These are phyloP conservation scores for Sphecodes monilicornis DNA, from an alignment of 2,888 invertebrate species.

Conservation along the genomic window DNA sequence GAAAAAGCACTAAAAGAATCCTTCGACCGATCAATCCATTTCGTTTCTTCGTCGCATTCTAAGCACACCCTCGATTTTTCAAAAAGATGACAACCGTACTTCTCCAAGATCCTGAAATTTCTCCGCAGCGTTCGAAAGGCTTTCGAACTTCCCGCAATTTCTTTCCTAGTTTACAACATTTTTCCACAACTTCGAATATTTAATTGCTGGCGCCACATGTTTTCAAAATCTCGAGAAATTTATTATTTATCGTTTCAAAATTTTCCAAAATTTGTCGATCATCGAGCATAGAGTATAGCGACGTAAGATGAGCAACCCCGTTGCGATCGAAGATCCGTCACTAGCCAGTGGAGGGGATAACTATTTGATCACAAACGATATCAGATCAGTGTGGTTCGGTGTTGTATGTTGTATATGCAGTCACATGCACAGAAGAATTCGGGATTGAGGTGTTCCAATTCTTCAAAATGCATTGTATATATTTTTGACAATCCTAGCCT, in stretches of 20 bases:
- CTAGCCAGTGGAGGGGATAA: background rate
- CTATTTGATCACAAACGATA: background rate
- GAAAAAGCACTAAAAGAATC: conserved; percentile 52
- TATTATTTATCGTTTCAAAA: background rate
- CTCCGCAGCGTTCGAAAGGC: background rate
- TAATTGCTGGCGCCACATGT: background rate
- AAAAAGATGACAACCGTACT: background rate
- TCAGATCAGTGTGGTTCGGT: too few relatives aligned
- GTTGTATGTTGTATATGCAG: background rate
- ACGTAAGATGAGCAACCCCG: background rate
- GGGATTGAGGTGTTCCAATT: conserved; percentile 77
- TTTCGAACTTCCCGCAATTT: background rate
- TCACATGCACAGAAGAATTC: conserved; percentile 61
- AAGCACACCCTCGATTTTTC: background rate
- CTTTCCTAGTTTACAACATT: background rate
- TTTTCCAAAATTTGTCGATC: background rate
- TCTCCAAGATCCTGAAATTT: background rate
- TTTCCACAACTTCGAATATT: background rate
- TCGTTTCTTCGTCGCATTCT: background rate
- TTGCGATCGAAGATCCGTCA: background rate
- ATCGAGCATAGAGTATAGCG: background rate
- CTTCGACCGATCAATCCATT: background rate
- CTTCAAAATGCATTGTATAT: conserved; percentile 31
- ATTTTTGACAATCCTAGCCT: conserved; percentile 11
- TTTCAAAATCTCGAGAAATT: background rate